A percentile compares a stretch with the other conserved stretches of the same genome.
These are phyloP conservation scores for Pocillopora damicornis DNA, from an alignment of 64 coral and sea anemone species.

Conservation along the genomic window DNA sequence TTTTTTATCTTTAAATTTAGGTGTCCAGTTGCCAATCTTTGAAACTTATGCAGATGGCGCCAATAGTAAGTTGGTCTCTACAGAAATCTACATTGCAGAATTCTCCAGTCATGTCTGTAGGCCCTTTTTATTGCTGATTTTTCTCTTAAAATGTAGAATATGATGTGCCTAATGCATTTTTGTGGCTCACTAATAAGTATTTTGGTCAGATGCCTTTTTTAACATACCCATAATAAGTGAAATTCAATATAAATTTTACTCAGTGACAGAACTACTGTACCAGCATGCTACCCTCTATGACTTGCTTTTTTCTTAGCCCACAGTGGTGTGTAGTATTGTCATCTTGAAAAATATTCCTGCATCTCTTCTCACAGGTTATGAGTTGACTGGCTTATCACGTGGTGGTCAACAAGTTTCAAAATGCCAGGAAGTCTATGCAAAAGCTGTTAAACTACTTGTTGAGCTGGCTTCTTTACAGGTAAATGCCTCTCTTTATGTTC, in stretches of 20 bases:
- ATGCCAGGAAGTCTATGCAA: slow-evolving; percentile 97
- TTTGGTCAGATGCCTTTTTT: too few relatives aligned
- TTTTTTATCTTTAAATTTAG: slow-evolving; percentile 18
- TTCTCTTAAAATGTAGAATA: too few relatives aligned
- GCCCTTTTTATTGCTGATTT: too few relatives aligned
- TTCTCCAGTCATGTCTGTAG: too few relatives aligned
- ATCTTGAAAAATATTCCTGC: neutral
- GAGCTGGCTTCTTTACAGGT: slow-evolving; percentile 97
- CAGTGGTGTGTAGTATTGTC: neutral
- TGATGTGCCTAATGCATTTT: too few relatives aligned
- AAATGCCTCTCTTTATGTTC: neutral
- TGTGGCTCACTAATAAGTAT: too few relatives aligned
- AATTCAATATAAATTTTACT: too few relatives aligned
- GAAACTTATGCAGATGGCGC: slow-evolving; percentile 92
- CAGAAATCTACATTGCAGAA: neutral
- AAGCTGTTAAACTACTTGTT: slow-evolving; percentile 94
- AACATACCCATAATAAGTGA: too few relatives aligned
- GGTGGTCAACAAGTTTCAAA: slow-evolving; percentile 94
- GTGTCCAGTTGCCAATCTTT: slow-evolving; percentile 91
- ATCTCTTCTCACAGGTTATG: slow-evolving; percentile 69
- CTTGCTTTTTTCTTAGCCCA: too few relatives aligned
- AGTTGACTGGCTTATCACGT: slow-evolving; percentile 92
- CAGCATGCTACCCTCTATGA: too few relatives aligned
- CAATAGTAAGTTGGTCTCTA: slow-evolving; percentile 68
- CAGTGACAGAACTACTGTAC: too few relatives aligned